Conservation (phyloP, 2,113 vertebrate genomes). For the Cettia cetti region DNA sequence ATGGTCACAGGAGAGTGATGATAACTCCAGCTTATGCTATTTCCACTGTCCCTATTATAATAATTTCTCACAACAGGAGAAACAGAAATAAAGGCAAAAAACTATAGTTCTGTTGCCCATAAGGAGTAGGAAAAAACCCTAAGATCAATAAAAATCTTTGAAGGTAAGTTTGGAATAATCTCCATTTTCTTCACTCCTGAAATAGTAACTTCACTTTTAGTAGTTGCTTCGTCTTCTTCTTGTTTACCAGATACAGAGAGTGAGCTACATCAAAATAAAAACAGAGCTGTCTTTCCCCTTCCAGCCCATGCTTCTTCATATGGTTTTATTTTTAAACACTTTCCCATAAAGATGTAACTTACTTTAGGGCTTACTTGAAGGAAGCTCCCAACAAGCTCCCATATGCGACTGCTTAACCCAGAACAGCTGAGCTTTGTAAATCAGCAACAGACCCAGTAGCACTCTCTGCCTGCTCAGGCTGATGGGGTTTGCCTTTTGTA, state of each 20-base stretch:
- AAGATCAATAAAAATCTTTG: neutral
- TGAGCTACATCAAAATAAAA: neutral
- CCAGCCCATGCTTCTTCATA: neutral
- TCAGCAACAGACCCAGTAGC: constrained; percentile 30
- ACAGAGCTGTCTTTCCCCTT: neutral
- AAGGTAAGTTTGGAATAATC: neutral
- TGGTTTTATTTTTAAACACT: constrained; percentile 52
- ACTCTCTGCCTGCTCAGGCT: neutral
- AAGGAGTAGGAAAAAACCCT: too few species aligned
- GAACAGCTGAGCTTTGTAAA: constrained; percentile 45
- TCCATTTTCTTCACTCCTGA: neutral
- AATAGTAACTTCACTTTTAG: neutral
- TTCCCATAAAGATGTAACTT: constrained; percentile 42
- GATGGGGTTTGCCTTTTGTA: neutral
- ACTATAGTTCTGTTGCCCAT: neutral
- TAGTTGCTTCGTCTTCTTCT: neutral
- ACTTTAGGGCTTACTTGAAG: constrained; percentile 58
- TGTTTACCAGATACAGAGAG: neutral
- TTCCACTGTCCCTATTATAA: neutral
- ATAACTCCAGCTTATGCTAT: neutral
- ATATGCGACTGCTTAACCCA: neutral
- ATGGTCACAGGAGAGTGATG: neutral
- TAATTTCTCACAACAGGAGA: neutral
- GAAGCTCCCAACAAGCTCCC: constrained; percentile 36
- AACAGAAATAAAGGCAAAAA: neutral